These are phyloP conservation scores for Bradypodion ventrale DNA, from an alignment of 2,797 vertebrate genomes.

Conservation along the genomic window DNA sequence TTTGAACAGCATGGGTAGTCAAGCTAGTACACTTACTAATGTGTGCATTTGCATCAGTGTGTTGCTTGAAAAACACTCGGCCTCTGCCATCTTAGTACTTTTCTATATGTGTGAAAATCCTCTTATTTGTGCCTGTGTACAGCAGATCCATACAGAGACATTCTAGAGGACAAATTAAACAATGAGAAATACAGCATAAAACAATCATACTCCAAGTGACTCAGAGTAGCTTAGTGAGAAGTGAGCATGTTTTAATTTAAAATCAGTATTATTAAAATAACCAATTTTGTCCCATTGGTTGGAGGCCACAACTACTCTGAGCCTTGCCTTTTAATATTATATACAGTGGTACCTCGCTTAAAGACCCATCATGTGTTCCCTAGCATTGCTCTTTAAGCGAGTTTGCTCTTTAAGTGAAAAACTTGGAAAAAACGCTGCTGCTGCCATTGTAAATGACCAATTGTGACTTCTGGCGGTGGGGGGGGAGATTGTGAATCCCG, in stretches of 20 bases:
- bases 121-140: background rate
- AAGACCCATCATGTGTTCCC: no score
- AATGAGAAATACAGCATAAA: background rate
- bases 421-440: no score
- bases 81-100: background rate
- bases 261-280: background rate
- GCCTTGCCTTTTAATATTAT: constrained; percentile 16
- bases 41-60: background rate
- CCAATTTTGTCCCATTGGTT: constrained; percentile 34
- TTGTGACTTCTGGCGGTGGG: no score
- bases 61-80: background rate
- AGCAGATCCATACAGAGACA: background rate
- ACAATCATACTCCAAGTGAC: background rate
- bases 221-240: background rate
- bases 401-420: no score
- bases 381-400: no score
- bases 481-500: no score
- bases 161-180: constrained; percentile 5
- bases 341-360: no score
- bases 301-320: constrained; percentile 45
- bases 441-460: no score
- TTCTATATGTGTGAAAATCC: background rate
- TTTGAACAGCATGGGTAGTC: no score
- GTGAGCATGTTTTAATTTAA: background rate
- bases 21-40: background rate